These are phyloP conservation scores for Solea senegalensis DNA, from an alignment of 2,113 vertebrate species.

Conservation along the genomic window DNA sequence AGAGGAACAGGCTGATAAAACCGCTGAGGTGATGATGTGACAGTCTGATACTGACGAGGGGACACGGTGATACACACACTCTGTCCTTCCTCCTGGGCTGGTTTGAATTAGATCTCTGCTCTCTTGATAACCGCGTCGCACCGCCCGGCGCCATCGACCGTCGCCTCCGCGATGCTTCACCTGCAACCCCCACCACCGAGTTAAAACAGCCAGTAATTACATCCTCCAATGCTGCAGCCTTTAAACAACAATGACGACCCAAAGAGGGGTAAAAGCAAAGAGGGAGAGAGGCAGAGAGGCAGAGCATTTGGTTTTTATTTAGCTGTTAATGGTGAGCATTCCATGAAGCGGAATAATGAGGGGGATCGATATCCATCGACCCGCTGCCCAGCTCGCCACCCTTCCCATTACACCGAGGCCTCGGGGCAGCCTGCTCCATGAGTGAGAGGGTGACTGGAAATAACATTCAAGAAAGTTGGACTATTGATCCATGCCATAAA, in stretches of 20 bases:
- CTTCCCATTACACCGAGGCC: conserved; percentile 47
- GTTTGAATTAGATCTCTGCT: conserved; percentile 40
- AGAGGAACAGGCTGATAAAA: background rate
- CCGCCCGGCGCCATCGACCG: conserved; percentile 41
- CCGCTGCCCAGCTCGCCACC: conserved; percentile 18
- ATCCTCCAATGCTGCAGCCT: conserved; percentile 35
- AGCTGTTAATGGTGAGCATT: conserved; percentile 62
- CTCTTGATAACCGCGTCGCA: conserved; percentile 21
- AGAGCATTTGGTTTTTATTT: conserved; percentile 54
- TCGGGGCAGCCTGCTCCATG: conserved; percentile 29
- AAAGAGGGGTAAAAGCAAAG: background rate
- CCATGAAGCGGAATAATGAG: conserved; percentile 61
- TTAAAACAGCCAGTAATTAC: conserved; percentile 49
- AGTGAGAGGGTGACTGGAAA: conserved; percentile 50
- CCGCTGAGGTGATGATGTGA: background rate
- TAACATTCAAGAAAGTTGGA: conserved; percentile 19
- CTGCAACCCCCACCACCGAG: conserved; percentile 5
- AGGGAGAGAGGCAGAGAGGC: conserved; percentile 17
- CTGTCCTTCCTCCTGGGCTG: conserved; percentile 1
- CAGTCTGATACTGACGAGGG: background rate
- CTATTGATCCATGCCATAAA: conserved; percentile 49
- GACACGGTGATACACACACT: background rate
- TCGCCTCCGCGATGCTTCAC: background rate
- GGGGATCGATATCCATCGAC: conserved; percentile 63
- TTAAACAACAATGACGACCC: conserved; percentile 30